Conservation (phyloP, 2,888 invertebrate species). For the Baccha elongata region DNA sequence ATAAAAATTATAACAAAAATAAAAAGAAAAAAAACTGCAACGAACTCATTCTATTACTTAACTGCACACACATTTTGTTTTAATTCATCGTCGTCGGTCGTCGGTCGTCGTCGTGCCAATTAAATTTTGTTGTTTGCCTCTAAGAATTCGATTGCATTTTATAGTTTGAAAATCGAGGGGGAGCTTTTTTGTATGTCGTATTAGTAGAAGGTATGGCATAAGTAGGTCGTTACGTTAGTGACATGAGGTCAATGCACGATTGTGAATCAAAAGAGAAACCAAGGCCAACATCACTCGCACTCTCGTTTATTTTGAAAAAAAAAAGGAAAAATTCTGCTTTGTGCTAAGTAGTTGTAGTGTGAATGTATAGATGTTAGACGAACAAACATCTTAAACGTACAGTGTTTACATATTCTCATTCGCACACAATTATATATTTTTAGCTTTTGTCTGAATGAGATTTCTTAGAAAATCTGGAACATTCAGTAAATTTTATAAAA, state of each 20-base stretch:
- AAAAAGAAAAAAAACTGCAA: too few species aligned
- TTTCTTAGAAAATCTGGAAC: conserved; percentile 29
- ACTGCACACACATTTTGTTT: conserved; percentile 2
- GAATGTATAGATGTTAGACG: background rate
- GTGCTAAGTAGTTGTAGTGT: background rate
- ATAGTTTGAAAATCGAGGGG: conserved; percentile 12
- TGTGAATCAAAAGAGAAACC: conserved; percentile 75
- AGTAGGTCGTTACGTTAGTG: conserved; percentile 76
- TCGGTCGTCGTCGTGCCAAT: conserved; percentile 28
- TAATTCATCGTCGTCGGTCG: conserved; percentile 17
- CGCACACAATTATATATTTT: background rate
- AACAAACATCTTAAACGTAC: conserved; percentile 27
- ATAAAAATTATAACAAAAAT: too few species aligned
- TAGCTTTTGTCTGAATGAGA: conserved; percentile 1
- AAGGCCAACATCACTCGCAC: conserved; percentile 75
- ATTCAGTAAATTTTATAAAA: conserved; percentile 10
- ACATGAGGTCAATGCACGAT: conserved; percentile 76
- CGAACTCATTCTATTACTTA: conserved; percentile 1
- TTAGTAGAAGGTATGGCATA: conserved; percentile 49
- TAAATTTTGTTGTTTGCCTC: conserved; percentile 36
- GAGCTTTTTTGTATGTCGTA: conserved; percentile 47
- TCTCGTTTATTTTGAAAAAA: conserved; percentile 32
- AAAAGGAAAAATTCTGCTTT: conserved; percentile 11
- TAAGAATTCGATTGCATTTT: conserved; percentile 25
- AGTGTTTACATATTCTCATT: conserved; percentile 11